These are phyloP conservation scores for Meganola albula DNA, from an alignment of 2,888 invertebrate species.

Conservation along the genomic window DNA sequence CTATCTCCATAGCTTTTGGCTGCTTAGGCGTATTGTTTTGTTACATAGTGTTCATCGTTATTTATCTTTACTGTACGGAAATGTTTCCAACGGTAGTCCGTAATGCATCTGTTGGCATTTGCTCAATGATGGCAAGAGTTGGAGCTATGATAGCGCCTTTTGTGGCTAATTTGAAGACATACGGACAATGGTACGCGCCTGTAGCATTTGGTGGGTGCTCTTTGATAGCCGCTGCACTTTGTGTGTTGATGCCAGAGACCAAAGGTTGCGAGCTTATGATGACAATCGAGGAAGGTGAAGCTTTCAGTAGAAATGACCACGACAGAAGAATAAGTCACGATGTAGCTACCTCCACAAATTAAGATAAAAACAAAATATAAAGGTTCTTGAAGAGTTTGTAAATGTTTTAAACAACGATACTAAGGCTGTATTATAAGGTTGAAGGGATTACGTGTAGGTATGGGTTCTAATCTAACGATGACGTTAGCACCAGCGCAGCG, in stretches of 20 bases:
- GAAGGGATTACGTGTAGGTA: conserved; percentile 52
- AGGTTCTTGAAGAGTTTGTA: neutral
- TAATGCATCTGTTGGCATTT: conserved; percentile 89
- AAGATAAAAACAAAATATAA: conserved; percentile 1
- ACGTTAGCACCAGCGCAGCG: conserved; percentile 27
- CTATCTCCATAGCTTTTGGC: conserved; percentile 77
- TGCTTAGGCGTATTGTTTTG: conserved; percentile 86
- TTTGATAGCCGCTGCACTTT: conserved; percentile 79
- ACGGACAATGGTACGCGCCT: conserved; percentile 81
- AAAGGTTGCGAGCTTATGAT: conserved; percentile 83
- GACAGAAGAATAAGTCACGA: conserved; percentile 4
- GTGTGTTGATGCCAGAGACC: conserved; percentile 86
- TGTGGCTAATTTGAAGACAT: conserved; percentile 78
- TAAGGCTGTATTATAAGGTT: conserved; percentile 35
- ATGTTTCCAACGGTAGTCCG: conserved; percentile 92
- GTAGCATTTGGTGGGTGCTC: conserved; percentile 83
- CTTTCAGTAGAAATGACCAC: conserved; percentile 32
- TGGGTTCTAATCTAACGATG: conserved; percentile 56
- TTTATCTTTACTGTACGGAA: conserved; percentile 90
- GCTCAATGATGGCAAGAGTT: conserved; percentile 89
- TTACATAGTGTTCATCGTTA: conserved; percentile 86
- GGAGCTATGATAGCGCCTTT: conserved; percentile 92
- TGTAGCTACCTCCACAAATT: conserved; percentile 7
- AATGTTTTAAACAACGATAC: no score
- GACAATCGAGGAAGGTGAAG: conserved; percentile 86